Base-by-base conservation (phyloP, 37 sponge, comb jelly and placozoan genomes). In the Halichondria panicea region DNA sequence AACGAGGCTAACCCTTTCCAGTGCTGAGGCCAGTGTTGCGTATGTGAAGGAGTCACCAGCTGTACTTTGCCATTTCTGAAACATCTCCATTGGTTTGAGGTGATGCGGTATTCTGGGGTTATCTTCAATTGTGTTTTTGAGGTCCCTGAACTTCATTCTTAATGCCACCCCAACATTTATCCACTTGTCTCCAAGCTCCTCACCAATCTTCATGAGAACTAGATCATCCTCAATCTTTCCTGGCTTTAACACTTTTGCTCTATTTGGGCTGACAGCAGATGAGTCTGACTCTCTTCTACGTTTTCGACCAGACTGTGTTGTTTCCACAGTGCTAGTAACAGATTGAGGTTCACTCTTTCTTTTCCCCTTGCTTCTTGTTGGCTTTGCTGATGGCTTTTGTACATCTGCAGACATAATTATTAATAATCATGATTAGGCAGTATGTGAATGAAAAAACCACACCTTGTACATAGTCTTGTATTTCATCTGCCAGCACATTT, bases 111-210 rank as follows among this genome's bases (percentile, higher is more conserved):
- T 74, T 38, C 9, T 38, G 12, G 60, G 27, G 39, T 74, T 61
- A 59, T 61, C n/a, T 37, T 18, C 61, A 3, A 74, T 37, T 15
- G 36, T 76, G 34, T 37, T 76, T 45, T 21, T 78, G 19, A 78
- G 12, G 0, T 68, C 59, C 41, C 43, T 68, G 69, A 32, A 78
- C 39, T 55, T 33, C 18, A 78, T 54, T 12, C 41, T 57, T n/a
- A 78, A 18, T 22, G 43, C 69, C 24, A 78, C 28, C 1, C 79
- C 69, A 1, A 68, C 45, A 55, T 78, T 69, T 41, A 56, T 56
- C 68, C 56, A 78, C 68, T 78, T 78, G 56, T 35, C 43, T 1
- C 79, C 56, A 4, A 78, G 35, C 27, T 78, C 79, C 30, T 39
- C 34, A 42, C 69, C 79, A 55, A 68, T 56, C 15, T 55, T 42